phyloP scores from a whole-genome alignment of 2,888 invertebrate species.

The Eupithecia subfuscata region DNA sequence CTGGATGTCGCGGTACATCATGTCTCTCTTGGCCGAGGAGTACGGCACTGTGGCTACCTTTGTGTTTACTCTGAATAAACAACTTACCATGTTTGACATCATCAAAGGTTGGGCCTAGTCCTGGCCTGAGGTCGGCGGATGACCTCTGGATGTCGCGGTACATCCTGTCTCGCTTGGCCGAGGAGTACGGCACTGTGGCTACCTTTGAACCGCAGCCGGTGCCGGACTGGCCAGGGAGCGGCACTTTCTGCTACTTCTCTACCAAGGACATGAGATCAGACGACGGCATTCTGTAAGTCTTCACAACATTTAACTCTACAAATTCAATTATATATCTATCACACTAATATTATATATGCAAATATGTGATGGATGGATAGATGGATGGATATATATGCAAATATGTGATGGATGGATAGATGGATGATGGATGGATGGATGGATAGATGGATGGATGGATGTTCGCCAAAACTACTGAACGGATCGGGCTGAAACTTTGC shows the following conservation, averaged over 20 bases:
- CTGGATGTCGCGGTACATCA: slow-evolving; percentile 94
- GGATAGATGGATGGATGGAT: too few species aligned
- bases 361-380: too few species aligned
- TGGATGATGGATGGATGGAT: too few species aligned
- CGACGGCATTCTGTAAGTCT: slow-evolving; percentile 87
- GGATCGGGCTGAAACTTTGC: too few species aligned
- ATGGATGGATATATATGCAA: too few species aligned
- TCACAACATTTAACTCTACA: background rate
- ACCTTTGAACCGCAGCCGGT: slow-evolving; percentile 88
- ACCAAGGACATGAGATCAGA: slow-evolving; percentile 93
- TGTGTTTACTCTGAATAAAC: background rate
- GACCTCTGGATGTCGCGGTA: slow-evolving; percentile 95
- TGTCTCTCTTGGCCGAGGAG: slow-evolving; percentile 94
- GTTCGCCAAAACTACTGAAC: too few species aligned
- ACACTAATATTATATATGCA: too few species aligned
- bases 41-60: slow-evolving; percentile 90
- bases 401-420: too few species aligned
- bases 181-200: slow-evolving; percentile 91
- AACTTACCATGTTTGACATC: slow-evolving; percentile 23
- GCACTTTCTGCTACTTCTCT: slow-evolving; percentile 95
- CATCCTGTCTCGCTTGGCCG: slow-evolving; percentile 92
- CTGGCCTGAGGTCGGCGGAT: slow-evolving; percentile 91
- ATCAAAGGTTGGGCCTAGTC: slow-evolving; percentile 92
- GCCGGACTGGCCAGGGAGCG: slow-evolving; percentile 95
- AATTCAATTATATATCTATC: too few species aligned